These are phyloP conservation scores for Aix galericulata DNA, from an alignment of 2,113 vertebrate genomes.

Conservation along the genomic window DNA sequence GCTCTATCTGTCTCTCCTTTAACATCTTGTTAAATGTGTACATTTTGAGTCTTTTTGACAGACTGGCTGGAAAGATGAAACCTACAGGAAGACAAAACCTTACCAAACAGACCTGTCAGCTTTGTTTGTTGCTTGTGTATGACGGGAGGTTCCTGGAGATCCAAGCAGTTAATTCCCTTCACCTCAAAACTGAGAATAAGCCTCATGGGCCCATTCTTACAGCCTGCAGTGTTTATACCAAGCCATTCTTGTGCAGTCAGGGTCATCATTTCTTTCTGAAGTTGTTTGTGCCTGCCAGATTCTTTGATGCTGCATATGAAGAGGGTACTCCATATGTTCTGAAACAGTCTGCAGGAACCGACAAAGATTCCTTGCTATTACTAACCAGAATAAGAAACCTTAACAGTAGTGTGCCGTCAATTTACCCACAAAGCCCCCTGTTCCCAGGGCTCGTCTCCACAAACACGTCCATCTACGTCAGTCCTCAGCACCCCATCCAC, in stretches of 20 bases:
- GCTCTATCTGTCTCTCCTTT: neutral
- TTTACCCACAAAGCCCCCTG: neutral
- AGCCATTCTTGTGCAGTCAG: neutral
- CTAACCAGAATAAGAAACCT: neutral
- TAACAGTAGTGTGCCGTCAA: neutral
- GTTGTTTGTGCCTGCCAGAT: neutral
- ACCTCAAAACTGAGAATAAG: neutral
- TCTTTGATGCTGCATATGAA: neutral
- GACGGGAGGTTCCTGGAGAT: neutral
- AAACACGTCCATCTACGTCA: neutral
- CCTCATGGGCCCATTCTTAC: neutral
- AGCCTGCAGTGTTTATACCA: neutral
- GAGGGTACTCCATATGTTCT: neutral
- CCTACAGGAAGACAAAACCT: neutral
- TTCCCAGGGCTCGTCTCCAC: neutral
- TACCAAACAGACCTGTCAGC: neutral
- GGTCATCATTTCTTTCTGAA: neutral
- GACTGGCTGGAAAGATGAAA: slow-evolving; percentile 12
- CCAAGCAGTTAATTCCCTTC: neutral
- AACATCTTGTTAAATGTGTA: neutral
- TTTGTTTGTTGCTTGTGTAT: neutral
- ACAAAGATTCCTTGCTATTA: neutral
- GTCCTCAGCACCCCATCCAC: neutral
- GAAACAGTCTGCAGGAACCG: neutral
- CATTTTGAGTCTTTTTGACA: neutral